Conservation (phyloP, 2,888 invertebrate genomes). For the Hyposoter dolosus region DNA sequence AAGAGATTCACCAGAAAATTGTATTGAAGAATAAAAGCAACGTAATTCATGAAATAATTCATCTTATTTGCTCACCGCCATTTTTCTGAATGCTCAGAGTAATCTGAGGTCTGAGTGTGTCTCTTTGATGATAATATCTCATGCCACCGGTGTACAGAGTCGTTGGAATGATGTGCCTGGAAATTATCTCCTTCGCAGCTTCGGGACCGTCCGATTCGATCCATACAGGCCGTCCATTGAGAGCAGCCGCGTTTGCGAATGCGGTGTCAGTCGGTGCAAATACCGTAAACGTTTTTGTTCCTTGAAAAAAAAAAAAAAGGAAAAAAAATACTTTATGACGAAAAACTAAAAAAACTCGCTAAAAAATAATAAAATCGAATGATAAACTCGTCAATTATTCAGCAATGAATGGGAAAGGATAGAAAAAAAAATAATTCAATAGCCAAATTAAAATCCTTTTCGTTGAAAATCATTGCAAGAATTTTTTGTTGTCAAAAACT, state of each 20-base stretch:
- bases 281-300: slow-evolving; percentile 93
- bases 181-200: slow-evolving; percentile 90
- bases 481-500: background rate
- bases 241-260: slow-evolving; percentile 86
- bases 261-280: slow-evolving; percentile 95
- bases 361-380: background rate
- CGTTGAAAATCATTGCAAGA: background rate
- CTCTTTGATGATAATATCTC: slow-evolving; percentile 94
- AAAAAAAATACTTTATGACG: background rate
- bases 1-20: background rate
- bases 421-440: background rate
- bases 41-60: background rate
- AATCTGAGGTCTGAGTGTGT: slow-evolving; percentile 91
- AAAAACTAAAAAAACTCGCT: background rate
- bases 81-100: slow-evolving; percentile 93
- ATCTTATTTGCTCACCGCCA: slow-evolving; percentile 86
- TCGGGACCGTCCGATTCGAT: slow-evolving; percentile 81
- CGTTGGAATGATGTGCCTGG: slow-evolving; percentile 91
- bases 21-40: background rate
- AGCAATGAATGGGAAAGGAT: background rate
- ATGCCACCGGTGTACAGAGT: slow-evolving; percentile 94
- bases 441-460: background rate
- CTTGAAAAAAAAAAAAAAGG: slow-evolving; percentile 82
- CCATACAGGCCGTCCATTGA: slow-evolving; percentile 86
- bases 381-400: background rate